Evolutionary conservation across 2,113 vertebrate genomes (phyloP).

Genomic region (Catharus minimus): DNA sequence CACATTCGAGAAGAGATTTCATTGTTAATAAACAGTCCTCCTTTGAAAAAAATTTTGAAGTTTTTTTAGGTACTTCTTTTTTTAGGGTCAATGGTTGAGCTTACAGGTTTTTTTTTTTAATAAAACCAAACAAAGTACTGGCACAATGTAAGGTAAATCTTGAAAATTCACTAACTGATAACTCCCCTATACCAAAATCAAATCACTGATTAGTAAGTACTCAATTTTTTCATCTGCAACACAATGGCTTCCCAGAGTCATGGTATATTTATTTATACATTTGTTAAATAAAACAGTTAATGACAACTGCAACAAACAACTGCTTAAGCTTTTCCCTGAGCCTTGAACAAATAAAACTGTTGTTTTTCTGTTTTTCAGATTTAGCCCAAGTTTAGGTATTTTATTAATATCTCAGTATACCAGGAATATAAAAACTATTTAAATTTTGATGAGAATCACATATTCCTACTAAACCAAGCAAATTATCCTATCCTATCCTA

Average conservation of each 20-base stretch:
- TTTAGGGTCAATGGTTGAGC: background rate
- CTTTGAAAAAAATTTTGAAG: background rate
- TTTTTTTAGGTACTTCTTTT: background rate
- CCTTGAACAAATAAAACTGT: background rate
- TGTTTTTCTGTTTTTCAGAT: background rate
- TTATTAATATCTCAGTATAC: background rate
- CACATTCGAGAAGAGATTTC: background rate
- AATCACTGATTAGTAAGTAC: background rate
- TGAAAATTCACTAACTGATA: background rate
- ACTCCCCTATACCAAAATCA: background rate
- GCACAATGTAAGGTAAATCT: background rate
- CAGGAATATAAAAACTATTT: background rate
- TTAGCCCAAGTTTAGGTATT: background rate
- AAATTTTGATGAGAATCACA: background rate
- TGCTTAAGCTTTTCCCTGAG: background rate
- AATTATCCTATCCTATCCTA: background rate
- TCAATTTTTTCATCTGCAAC: background rate
- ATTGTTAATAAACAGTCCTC: background rate
- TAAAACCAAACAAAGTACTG: background rate
- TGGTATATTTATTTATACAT: background rate
- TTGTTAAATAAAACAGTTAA: background rate
- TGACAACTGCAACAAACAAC: background rate
- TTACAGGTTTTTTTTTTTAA: background rate
- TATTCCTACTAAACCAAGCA: background rate
- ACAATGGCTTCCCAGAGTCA: background rate